Evolutionary conservation across 2,113 vertebrate species (phyloP), one percentile per base, ranked within the genome.

Genomic region (Oxygymnocypris stewartii): DNA sequence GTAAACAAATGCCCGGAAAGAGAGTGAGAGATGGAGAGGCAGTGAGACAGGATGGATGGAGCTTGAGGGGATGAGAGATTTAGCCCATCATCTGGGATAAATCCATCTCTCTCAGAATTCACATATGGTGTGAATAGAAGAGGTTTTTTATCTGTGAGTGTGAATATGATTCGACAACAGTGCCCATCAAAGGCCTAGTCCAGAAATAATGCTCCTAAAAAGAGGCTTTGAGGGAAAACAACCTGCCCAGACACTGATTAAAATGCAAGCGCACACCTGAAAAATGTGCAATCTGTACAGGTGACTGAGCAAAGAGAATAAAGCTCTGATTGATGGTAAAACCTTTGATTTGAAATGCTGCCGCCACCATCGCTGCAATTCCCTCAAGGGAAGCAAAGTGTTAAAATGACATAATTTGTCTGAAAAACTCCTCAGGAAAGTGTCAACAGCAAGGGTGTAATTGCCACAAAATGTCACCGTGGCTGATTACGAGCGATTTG

Each of bases 401-500:
- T 86, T 84, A 83, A 90, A 88, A 89, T 35, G 49, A 87, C 91
- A 87, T 82, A 90, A 89, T 91, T 89, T 20, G 59, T 89, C 89
- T 88, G 78, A 74, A 65, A 87, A 85, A 74, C 31, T 87, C 74
- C 71, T 47, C 71, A 82, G 83, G 84, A 91, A 91, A 90, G 6
- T 14, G 82, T 83, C 85, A 89, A 92, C 89, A 91, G 90, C 90
- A 89, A 91, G 71, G 87, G 84, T 89, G 85, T 94, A 94, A 94
- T 93, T 94, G 91, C 89, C 87, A 76, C 86, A 87, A 94, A 95
- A 95, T 94, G 94, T 93, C 93, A 94, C 81, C 91, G 78, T 87
- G 92, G 92, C 92, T 95, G 93, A 95, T 94, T 94, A 94, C 79
- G 86, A 93, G 90, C 90, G 88, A 94, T 93, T 93, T 94, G 92